Evolutionary conservation across 2,888 invertebrate genomes (phyloP).

Genomic region (Cosmia pyralina): DNA sequence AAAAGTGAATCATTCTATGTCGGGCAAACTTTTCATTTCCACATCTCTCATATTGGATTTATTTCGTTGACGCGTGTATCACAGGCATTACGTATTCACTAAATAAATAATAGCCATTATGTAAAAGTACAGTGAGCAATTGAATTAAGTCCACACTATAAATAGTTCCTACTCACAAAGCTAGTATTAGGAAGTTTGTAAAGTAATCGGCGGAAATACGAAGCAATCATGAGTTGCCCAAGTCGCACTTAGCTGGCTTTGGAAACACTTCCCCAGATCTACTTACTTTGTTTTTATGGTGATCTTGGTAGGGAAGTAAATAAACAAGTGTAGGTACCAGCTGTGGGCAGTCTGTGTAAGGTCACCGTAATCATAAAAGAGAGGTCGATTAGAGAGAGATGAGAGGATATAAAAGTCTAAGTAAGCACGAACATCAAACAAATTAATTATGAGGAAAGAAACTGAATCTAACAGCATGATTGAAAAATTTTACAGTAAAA

Average conservation of each 20-base stretch:
- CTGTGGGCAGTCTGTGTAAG: not conserved
- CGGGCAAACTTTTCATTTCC: not conserved
- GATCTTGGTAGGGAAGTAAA: conserved; percentile 34
- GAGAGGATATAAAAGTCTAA: not conserved
- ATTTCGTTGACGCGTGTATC: not conserved
- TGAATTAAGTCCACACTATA: conserved; percentile 3
- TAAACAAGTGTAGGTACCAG: conserved; percentile 26
- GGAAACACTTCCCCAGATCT: conserved; percentile 18
- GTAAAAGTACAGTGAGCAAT: not conserved
- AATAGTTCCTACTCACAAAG: conserved; percentile 16
- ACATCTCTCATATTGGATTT: not conserved
- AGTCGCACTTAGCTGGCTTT: conserved; percentile 45
- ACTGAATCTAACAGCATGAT: too few relatives aligned
- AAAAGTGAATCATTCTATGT: too few relatives aligned
- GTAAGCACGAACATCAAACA: not conserved
- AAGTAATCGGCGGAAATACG: conserved; percentile 62
- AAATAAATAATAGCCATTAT: conserved; percentile 1
- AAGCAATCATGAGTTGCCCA: conserved; percentile 62
- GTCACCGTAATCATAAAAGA: conserved; percentile 26
- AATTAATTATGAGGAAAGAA: too few relatives aligned
- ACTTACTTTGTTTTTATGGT: conserved; percentile 19
- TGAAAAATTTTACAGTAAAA: too few relatives aligned
- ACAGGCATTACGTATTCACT: not conserved
- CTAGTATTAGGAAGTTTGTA: conserved; percentile 45
- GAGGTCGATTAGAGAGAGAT: not conserved